Percentiles rank a stretch among this genome's conserved stretches.
Conservation (phyloP, 1,140 invertebrate genomes). For the Dreissena polymorpha region DNA sequence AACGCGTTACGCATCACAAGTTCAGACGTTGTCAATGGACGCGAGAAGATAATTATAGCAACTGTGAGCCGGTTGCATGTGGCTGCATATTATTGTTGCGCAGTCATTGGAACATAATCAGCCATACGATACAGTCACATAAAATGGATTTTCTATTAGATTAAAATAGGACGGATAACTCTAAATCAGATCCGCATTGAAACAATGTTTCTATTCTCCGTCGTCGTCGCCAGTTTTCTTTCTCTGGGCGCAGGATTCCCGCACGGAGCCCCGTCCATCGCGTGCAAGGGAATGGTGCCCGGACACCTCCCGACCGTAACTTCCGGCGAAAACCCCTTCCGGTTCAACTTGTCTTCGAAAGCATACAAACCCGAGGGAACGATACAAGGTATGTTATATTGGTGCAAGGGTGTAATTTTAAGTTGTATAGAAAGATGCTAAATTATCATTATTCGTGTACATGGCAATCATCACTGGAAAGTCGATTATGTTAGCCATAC, state of each 20-base stretch:
- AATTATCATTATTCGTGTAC: no score
- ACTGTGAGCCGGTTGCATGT: no score
- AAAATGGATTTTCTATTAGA: background rate
- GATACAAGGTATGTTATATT: conserved; percentile 20
- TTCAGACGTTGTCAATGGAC: background rate
- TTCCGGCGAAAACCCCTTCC: conserved; percentile 36
- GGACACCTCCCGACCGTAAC: conserved; percentile 21
- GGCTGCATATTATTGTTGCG: no score
- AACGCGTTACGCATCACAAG: background rate
- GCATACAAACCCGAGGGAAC: conserved; percentile 29
- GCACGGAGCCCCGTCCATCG: conserved; percentile 39
- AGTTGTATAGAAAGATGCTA: no score
- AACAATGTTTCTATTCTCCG: conserved; percentile 13
- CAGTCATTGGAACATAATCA: background rate
- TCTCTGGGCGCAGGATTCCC: conserved; percentile 3
- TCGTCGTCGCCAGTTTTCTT: background rate
- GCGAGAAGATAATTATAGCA: no score
- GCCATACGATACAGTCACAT: background rate
- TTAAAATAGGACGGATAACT: background rate
- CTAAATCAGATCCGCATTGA: background rate
- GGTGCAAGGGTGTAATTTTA: no score
- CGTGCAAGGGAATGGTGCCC: conserved; percentile 42
- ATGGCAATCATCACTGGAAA: background rate
- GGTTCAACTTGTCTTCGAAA: conserved; percentile 1
- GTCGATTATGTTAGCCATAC: background rate